Evolutionary conservation across 1,140 invertebrate species (phyloP), one percentile per base, ranked within the genome.

Genomic region (Uloborus diversus): DNA sequence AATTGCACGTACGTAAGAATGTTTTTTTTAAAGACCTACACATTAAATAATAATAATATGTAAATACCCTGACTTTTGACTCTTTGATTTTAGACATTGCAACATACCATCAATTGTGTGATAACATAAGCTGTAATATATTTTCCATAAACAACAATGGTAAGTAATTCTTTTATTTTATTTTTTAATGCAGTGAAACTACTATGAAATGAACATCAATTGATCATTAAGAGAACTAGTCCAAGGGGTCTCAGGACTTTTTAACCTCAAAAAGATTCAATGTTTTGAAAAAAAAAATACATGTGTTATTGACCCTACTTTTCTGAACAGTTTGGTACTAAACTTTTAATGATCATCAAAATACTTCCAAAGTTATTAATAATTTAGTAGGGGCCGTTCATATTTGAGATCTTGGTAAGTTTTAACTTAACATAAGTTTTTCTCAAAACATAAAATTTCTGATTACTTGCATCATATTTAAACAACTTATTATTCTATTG

Each of bases 91-190:
- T 30, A 79, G 76, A 68, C 49, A 49, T 69, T 27, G 20, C 11
- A n/a, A 5, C 14, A 14, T 79, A 68, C 28, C 37, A 83, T 59
- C 76, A 83, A 37, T 49, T 86, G 33, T 85, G 83, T 83, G 85
- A 86, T 75, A 82, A 82, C 84, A 93, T 94, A 76, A 92, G 91
- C 1, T 91, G 92, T 62, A 94, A 94, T 86, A 91, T 95, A 78
- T 93, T 91, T 83, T 90, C 91, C 0, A 92, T 95, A 56, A 93
- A 93, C 84, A 89, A 89, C 53, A 92, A 90, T 82, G 90, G 91
- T 84, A 89, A 90, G 82, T 89, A 89, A 11, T 17, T 20, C 47
- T 35, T 13, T 32, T 27, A 57, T 4, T 25, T 27, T 35, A 56
- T 23, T 7, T 35, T 23, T 13, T 11, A 37, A 30, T 4, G 3